These are phyloP conservation scores for Bombylius discolor DNA, from an alignment of 2,888 invertebrate genomes.

Conservation along the genomic window DNA sequence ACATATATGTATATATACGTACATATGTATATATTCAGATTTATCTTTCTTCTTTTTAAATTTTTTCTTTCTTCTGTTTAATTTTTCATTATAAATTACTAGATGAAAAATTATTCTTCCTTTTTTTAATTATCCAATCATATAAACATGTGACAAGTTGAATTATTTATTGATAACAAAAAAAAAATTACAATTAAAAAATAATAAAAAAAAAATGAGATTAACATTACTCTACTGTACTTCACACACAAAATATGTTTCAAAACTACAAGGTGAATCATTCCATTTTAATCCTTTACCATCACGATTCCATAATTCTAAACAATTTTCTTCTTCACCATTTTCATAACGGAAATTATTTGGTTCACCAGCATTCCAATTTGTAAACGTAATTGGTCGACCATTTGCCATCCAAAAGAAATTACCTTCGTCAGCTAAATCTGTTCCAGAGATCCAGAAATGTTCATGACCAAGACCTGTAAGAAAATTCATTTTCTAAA, in stretches of 20 bases:
- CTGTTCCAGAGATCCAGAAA: constrained; percentile 88
- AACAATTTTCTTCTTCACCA: constrained; percentile 83
- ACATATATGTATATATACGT: no score
- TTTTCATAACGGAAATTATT: constrained; percentile 84
- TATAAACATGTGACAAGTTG: no score
- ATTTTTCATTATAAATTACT: no score
- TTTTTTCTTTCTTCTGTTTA: no score
- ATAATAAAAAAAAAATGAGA: no score
- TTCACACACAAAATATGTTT: constrained; percentile 86
- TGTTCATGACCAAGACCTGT: constrained; percentile 78
- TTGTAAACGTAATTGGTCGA: constrained; percentile 75
- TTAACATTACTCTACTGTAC: constrained; percentile 36
- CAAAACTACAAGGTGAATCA: constrained; percentile 85
- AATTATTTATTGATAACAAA: no score
- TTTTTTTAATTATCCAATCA: no score
- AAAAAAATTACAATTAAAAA: no score
- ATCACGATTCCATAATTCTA: constrained; percentile 81
- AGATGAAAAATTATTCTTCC: no score
- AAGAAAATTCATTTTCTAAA: constrained; percentile 14
- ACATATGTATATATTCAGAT: no score
- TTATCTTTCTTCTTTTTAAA: no score
- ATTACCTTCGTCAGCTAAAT: constrained; percentile 78
- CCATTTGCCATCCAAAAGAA: constrained; percentile 93
- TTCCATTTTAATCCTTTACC: constrained; percentile 89
- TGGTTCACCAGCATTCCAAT: constrained; percentile 89